Percentiles rank a stretch among this genome's conserved stretches.
Conservation (phyloP, 92 coral and sea anemone species). For the Heteractis magnifica region DNA sequence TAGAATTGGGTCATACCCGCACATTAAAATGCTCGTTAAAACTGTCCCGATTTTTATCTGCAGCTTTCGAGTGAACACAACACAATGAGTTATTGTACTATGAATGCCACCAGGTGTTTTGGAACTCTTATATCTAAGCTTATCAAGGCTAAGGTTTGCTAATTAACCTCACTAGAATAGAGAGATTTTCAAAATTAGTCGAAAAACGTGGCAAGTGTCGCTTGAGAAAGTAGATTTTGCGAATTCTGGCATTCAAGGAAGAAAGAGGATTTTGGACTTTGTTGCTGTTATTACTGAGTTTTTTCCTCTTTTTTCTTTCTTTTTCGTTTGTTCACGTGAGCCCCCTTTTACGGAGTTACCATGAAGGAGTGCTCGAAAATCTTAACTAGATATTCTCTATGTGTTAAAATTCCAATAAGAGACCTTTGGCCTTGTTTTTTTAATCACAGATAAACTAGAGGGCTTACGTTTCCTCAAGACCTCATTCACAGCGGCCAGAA, state of each 20-base stretch:
- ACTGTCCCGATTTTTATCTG: conserved; percentile 1
- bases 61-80: background rate
- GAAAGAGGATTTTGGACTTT: background rate
- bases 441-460: conserved; percentile 22
- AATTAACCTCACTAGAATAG: too few relatives aligned
- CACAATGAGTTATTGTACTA: background rate
- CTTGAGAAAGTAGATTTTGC: background rate
- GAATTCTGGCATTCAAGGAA: background rate
- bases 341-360: background rate
- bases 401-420: conserved; percentile 17
- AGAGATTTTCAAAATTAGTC: background rate
- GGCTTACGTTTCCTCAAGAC: conserved; percentile 15
- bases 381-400: background rate
- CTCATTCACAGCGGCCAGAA: conserved; percentile 1
- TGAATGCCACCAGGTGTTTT: background rate
- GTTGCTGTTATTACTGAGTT: background rate
- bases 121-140: too few relatives aligned
- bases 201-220: background rate
- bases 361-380: background rate
- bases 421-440: conserved; percentile 31
- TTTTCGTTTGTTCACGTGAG: background rate
- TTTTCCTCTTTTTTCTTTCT: background rate
- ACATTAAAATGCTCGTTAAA: conserved; percentile 8
- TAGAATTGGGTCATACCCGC: conserved; percentile 14
- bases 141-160: background rate